phyloP scores from a whole-genome alignment of 1,140 invertebrate genomes.

The Hycleus cichorii region DNA sequence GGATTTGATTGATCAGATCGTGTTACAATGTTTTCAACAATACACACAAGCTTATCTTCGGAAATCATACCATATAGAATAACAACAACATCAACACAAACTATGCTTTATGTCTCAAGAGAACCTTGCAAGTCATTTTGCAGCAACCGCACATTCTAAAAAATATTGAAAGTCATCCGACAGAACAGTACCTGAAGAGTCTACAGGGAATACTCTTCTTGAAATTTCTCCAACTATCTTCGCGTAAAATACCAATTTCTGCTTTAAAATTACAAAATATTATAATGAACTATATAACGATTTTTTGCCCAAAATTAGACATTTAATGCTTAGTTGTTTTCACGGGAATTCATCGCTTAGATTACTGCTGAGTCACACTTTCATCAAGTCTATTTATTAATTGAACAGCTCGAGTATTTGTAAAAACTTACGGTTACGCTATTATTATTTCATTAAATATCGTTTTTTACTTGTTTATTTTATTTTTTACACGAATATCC shows the following conservation, averaged over 20 bases:
- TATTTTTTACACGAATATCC: no score
- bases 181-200: no score
- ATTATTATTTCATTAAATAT: not conserved
- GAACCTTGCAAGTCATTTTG: slow-evolving; percentile 17
- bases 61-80: slow-evolving; percentile 1
- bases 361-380: not conserved
- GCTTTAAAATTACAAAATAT: not conserved
- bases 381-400: no score
- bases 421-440: not conserved
- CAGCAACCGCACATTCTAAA: slow-evolving; percentile 10
- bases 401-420: not conserved
- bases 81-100: not conserved
- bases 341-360: not conserved
- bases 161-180: no score
- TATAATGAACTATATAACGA: not conserved
- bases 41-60: not conserved
- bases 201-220: no score
- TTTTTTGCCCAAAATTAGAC: not conserved
- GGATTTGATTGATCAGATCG: slow-evolving; percentile 4
- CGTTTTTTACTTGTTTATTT: not conserved
- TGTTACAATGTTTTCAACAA: slow-evolving; percentile 5
- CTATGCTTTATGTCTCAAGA: slow-evolving; percentile 15
- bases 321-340: not conserved
- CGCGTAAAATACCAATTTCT: no score
- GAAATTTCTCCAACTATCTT: no score